Evolutionary conservation across 2,888 invertebrate genomes (phyloP), one percentile per base, ranked within the genome.

Genomic region (Nematopogon swammerdamellus): DNA sequence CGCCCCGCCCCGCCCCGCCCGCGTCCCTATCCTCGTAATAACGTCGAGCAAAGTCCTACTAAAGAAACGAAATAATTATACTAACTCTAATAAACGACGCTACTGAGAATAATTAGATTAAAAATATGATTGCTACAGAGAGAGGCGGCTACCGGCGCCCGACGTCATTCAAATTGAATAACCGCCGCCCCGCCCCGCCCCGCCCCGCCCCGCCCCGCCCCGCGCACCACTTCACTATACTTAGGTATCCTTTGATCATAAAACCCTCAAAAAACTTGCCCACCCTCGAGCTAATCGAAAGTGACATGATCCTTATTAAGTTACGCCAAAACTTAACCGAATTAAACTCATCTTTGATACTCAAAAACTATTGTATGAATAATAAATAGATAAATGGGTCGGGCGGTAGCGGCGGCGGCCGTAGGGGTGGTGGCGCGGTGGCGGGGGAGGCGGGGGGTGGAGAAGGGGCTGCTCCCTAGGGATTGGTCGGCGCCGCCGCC

Each of bases 291-390:
- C 64, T 77, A 73, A 79, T 77, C 73, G 70, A 71, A 77, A 77
- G 75, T 79, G 79, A 77, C 79, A 71, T 71, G 77, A 77, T 74
- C 66, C 77, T 77, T 75, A 79, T 79, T 71, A 65, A 64, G 68
- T 79, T 77, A 73, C 63, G 56, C 56, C 55, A 57, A 58, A 36
- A 60, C 62, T 64, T 77, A 77, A 76, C 68, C 62, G 64, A 65
- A 68, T 76, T 77, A 76, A 65, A 63, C 64, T 36, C 36, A 36
- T 36, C 36, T 36, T 36, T 36, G 36, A 36, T 36, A 74, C 74
- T 79, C 75, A 77, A 79, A 79, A 79, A 79, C 79, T 79, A 79
- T 79, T 77, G 76, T 76, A 76, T 79, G 79, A 77, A 79, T 79
- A 77, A 77, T 79, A 79, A 75, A 79, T 77, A 36, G 11, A 36